Base-by-base conservation (phyloP, 53 echinoderm and acorn worm species). In the Mesocentrotus franciscanus region DNA sequence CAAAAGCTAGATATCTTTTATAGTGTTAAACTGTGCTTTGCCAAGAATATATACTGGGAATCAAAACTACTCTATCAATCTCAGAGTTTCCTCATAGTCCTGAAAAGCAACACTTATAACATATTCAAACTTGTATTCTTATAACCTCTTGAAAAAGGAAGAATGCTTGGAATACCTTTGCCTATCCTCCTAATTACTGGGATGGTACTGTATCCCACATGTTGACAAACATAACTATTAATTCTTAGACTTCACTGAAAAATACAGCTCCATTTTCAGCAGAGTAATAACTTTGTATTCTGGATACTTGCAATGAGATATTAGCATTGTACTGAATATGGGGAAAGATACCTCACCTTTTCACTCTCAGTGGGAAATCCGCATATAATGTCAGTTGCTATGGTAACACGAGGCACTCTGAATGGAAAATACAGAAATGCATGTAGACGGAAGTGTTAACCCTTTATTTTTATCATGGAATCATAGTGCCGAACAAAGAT, bases 301-400 rank as follows among this genome's bases (percentile, higher is more conserved):
- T 20, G 8, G 42, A 81, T 81, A 20, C 13, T 78, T 78, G 78
- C 13, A 13, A 78, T 78, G 3, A 78, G 9, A 78, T 33, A 33
- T 81, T 39, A 81, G 36, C 16, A 81, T 57, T 22, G 20, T 27
- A 58, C 0, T 87, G 3, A 24, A 29, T 13, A 87, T 4, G 29
- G 5, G 29, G 8, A n/a, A 56, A 87, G 9, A 58, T 87, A 56
- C 9, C 95, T 94, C 78, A 99, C 99, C 97, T 97, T 96, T 59
- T 97, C 96, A 71, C 96, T 99, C 96, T 99, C 99, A 60, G 98
- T 98, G 93, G 99, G 99, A 76, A 99, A 99, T 33, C 99, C 99
- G 95, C 99, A 99, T 87, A 99, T 99, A 55, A 99, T 96, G 92
- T 99, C 99, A n/a, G 99, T 99, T 62, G 99, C 99, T 95, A 99